These are phyloP conservation scores for Bicyclus anynana DNA, from an alignment of 1,140 invertebrate genomes.

Conservation along the genomic window DNA sequence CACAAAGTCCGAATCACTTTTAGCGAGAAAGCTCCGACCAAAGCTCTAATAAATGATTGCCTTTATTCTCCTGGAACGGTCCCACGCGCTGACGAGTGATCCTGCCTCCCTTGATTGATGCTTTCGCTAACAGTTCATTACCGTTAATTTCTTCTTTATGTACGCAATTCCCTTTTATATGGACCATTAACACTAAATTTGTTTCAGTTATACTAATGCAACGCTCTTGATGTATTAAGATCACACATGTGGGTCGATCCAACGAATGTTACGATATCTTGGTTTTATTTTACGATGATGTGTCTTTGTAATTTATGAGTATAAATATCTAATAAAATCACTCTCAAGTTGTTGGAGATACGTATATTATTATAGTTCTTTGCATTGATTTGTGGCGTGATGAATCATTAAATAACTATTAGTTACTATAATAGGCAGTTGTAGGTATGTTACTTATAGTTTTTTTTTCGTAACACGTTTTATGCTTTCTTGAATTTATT, in stretches of 20 bases:
- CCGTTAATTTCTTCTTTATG: constrained; percentile 11
- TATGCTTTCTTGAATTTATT: too few species aligned
- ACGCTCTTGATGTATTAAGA: not conserved
- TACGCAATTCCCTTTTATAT: constrained; percentile 1
- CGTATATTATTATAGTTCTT: not conserved
- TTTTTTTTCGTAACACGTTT: too few species aligned
- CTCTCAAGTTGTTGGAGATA: too few species aligned
- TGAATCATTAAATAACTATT: not conserved
- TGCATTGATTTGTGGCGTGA: not conserved
- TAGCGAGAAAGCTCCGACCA: not conserved
- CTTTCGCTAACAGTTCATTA: constrained; percentile 22
- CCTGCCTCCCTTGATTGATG: constrained; percentile 25
- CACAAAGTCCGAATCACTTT: constrained; percentile 5
- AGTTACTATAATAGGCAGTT: not conserved
- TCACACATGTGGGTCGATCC: not conserved
- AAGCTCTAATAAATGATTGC: constrained; percentile 14
- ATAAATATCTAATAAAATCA: too few species aligned
- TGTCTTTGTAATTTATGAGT: too few species aligned
- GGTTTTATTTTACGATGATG: not conserved
- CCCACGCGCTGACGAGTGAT: constrained; percentile 17
- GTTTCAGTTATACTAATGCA: not conserved
- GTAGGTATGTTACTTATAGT: not conserved
- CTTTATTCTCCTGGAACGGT: constrained; percentile 11
- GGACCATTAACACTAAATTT: constrained; percentile 8
- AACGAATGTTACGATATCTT: not conserved